phyloP scores from a whole-genome alignment of 2,797 vertebrate genomes.

The Helicolenus hilgendorfi region DNA sequence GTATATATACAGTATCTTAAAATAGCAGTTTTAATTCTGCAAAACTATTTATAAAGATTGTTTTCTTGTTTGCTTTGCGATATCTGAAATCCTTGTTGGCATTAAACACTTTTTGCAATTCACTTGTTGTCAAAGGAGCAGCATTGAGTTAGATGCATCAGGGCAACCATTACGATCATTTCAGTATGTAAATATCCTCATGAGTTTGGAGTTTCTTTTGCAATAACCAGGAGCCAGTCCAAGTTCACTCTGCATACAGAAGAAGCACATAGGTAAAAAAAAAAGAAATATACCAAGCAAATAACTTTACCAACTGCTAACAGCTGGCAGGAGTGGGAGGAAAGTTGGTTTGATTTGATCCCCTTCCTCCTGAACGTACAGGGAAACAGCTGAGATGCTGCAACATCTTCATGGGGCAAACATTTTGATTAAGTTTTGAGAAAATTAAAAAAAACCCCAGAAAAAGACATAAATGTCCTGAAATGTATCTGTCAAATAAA shows the following conservation, averaged over 20 bases:
- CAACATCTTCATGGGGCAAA: not conserved
- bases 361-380: not conserved
- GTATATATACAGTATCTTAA: conserved; percentile 30
- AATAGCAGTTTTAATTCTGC: conserved; percentile 62
- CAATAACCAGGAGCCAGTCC: conserved; percentile 10
- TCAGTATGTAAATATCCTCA: conserved; percentile 67
- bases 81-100: conserved; percentile 77
- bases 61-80: conserved; percentile 76
- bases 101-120: conserved; percentile 69
- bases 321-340: not conserved
- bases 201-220: conserved; percentile 33
- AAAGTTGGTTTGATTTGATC: not conserved
- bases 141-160: conserved; percentile 52
- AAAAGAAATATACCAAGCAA: not conserved
- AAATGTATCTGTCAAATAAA: not conserved
- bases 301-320: not conserved
- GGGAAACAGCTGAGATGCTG: not conserved
- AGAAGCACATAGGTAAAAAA: not conserved
- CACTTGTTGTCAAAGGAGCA: conserved; percentile 63
- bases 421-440: not conserved
- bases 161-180: conserved; percentile 41
- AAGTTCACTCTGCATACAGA: conserved; percentile 29
- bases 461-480: not conserved
- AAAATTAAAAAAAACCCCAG: not conserved
- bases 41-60: conserved; percentile 73